Conservation (phyloP, 2,888 invertebrate species). For the Pogonocherus hispidulus region DNA sequence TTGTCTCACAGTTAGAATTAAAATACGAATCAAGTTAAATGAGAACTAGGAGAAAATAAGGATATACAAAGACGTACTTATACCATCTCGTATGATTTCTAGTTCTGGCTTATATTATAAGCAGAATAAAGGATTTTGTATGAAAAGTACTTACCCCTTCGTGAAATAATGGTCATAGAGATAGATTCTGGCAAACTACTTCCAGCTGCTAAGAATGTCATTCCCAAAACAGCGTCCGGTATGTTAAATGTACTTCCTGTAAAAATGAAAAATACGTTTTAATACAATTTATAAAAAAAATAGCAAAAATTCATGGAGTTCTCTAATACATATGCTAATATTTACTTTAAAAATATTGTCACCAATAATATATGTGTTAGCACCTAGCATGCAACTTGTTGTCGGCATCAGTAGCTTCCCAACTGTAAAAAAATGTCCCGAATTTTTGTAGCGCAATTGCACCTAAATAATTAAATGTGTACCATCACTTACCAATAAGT, state of each 20-base stretch:
- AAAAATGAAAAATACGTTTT: conserved; percentile 50
- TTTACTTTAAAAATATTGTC: background rate
- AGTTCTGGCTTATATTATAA: no score
- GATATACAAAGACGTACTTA: no score
- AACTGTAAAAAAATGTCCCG: background rate
- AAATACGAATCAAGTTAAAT: no score
- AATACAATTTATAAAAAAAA: no score
- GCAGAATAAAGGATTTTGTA: no score
- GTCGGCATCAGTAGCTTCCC: background rate
- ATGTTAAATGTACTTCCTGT: conserved; percentile 82
- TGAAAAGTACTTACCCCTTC: conserved; percentile 85
- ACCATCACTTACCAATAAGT: conserved; percentile 77
- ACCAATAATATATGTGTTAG: background rate
- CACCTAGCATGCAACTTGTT: no score
- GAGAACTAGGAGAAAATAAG: no score
- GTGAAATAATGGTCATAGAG: conserved; percentile 87
- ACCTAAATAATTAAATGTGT: background rate
- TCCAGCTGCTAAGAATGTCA: conserved; percentile 91
- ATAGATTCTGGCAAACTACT: conserved; percentile 89
- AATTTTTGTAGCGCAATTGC: background rate
- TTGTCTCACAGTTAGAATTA: no score
- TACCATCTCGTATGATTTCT: no score
- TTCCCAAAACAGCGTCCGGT: conserved; percentile 91
- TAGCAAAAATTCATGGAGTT: no score
- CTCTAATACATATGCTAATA: no score